Evolutionary conservation across 2,888 invertebrate genomes (phyloP).

Genomic region (Eupithecia exiguata): DNA sequence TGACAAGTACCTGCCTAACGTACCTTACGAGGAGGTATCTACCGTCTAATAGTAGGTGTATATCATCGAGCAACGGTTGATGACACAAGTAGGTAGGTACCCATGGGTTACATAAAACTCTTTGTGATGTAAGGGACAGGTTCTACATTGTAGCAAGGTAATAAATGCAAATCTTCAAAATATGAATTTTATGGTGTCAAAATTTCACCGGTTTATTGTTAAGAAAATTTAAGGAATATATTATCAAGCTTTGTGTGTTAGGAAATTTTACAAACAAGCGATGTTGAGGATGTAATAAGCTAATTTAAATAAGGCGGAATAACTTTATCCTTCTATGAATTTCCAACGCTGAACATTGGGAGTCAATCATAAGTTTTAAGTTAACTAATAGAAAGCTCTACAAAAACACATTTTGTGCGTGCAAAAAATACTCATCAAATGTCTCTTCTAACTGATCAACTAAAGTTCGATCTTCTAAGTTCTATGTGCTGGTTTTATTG

Average conservation of each 20-base stretch:
- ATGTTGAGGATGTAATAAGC: not conserved
- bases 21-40: not conserved
- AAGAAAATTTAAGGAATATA: not conserved
- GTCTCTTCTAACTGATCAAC: too few relatives aligned
- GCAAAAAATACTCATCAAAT: too few relatives aligned
- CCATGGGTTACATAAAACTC: constrained; percentile 33
- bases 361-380: too few relatives aligned
- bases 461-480: too few relatives aligned
- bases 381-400: too few relatives aligned
- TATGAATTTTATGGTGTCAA: not conserved
- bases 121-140: constrained; percentile 25
- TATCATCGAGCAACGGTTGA: constrained; percentile 35
- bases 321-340: too few relatives aligned
- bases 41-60: constrained; percentile 22
- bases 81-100: constrained; percentile 30
- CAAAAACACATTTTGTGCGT: too few relatives aligned
- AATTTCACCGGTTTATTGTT: not conserved
- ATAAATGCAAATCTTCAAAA: constrained; percentile 7
- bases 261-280: not conserved
- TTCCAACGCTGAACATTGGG: too few relatives aligned
- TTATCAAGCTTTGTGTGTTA: not conserved
- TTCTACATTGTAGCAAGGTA: not conserved
- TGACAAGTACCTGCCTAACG: constrained; percentile 20
- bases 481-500: too few relatives aligned
- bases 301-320: too few relatives aligned